Base-by-base conservation (phyloP, 2,113 vertebrate species). In the Oriolus oriolus region DNA sequence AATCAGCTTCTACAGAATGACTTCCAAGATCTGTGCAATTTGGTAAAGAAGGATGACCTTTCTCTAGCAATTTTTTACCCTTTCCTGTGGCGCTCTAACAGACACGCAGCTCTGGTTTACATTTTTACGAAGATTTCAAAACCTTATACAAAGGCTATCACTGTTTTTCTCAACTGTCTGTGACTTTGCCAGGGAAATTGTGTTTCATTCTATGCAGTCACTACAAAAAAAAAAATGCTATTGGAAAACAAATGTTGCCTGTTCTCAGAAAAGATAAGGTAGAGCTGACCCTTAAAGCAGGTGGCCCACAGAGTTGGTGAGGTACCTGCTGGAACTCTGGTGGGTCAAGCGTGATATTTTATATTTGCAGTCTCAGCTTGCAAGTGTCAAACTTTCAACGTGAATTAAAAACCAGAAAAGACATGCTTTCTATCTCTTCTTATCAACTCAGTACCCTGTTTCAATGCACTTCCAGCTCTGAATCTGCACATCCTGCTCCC, bases 301-400 rank as follows among this genome's bases (percentile, higher is more conserved):
- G 42, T 15, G 37, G 16, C 5, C 28, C 49, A 54, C 45, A 50
- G 45, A 19, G 18, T 2, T 64, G 41, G 21, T 28, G 26, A 1
- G 0, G 12, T 16, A 60, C 35, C 52, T 74, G n/a, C 24, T 64
- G 63, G 31, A 81, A 45, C n/a, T 52, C 65, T 68, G 16, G 24
- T 7, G 23, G n/a, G 31, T 49, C 37, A 18, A 9, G n/a, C 0
- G 0, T 12, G 4, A 4, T 30, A 71, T 4, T 63, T 52, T 37
- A 35, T 31, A 75, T 30, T 5, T 49, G 17, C n/a, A 75, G n/a
- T 26, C 64, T 82, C 15, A 71, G 42, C 19, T 82, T 57, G n/a
- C 0, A 0, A 50, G 18, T 17, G 11, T 41, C 3, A 0, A 59
- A 26, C 16, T 53, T 87, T 24, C 31, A 50, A 33, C 7, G 15